These are phyloP conservation scores for Aphaenogaster floridana DNA, from an alignment of 1,140 invertebrate genomes.

Conservation along the genomic window DNA sequence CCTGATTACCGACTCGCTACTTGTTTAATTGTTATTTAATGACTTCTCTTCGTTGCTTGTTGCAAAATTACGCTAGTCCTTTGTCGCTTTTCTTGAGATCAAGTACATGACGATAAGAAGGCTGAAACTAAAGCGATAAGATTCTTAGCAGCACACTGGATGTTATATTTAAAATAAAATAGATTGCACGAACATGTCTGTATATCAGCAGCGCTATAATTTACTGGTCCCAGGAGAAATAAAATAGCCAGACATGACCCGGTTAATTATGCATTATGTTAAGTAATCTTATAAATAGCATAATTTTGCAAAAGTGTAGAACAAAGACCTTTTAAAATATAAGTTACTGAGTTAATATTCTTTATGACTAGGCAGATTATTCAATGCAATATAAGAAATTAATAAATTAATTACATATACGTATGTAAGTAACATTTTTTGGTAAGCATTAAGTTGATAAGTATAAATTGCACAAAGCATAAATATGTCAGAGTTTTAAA, in stretches of 20 bases:
- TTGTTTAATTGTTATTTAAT: constrained; percentile 55
- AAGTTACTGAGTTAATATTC: background rate
- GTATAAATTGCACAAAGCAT: background rate
- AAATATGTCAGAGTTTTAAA: background rate
- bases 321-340: background rate
- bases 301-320: background rate
- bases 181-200: background rate
- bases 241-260: background rate
- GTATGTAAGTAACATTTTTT: background rate
- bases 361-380: background rate
- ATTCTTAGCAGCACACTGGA: background rate
- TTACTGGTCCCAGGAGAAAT: background rate
- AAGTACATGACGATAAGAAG: constrained; percentile 2
- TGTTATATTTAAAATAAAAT: constrained; percentile 32
- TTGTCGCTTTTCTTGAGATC: background rate
- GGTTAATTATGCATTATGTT: background rate
- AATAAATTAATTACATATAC: background rate
- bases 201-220: background rate
- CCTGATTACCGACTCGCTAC: constrained; percentile 18
- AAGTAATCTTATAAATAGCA: background rate
- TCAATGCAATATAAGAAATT: background rate
- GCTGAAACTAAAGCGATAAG: constrained; percentile 9
- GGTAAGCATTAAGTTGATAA: background rate
- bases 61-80: background rate
- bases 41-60: background rate